Conservation (phyloP, 2,113 vertebrate species). For the Amazona guildingii region DNA sequence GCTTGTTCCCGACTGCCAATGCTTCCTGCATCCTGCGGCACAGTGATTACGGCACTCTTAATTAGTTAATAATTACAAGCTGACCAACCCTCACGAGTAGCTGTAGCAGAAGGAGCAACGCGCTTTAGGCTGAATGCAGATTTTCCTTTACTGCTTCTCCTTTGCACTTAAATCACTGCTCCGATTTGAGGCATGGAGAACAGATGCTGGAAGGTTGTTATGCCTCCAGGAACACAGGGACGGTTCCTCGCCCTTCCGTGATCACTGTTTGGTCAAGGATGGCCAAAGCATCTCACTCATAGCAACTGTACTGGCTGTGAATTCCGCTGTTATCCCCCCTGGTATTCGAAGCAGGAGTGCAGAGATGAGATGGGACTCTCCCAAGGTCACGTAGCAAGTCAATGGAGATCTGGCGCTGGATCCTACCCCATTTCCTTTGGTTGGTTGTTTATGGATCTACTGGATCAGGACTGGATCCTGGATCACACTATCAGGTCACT, state of each 20-base stretch:
- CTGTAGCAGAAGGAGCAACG: neutral
- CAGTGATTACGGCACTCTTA: neutral
- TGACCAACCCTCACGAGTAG: neutral
- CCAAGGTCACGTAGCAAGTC: neutral
- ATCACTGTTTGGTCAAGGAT: neutral
- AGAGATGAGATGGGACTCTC: neutral
- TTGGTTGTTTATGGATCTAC: accelerated
- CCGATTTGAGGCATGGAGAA: neutral
- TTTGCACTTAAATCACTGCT: neutral
- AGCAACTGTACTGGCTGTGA: neutral
- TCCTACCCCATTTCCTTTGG: neutral
- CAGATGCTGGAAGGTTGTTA: neutral
- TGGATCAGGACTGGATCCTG: neutral
- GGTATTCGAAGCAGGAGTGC: neutral
- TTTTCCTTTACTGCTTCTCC: neutral
- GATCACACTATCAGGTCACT: neutral
- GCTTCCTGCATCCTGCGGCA: neutral
- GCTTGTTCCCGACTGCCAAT: neutral
- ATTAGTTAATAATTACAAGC: constrained; percentile 43
- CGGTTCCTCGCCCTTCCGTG: neutral
- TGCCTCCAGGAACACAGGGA: neutral
- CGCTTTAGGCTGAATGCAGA: neutral
- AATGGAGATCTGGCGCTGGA: neutral
- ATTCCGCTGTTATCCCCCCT: no score
- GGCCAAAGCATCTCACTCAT: neutral